These are phyloP conservation scores for Mormyrus proboscirostris DNA, from an alignment of 2,797 vertebrate species.

Conservation along the genomic window DNA sequence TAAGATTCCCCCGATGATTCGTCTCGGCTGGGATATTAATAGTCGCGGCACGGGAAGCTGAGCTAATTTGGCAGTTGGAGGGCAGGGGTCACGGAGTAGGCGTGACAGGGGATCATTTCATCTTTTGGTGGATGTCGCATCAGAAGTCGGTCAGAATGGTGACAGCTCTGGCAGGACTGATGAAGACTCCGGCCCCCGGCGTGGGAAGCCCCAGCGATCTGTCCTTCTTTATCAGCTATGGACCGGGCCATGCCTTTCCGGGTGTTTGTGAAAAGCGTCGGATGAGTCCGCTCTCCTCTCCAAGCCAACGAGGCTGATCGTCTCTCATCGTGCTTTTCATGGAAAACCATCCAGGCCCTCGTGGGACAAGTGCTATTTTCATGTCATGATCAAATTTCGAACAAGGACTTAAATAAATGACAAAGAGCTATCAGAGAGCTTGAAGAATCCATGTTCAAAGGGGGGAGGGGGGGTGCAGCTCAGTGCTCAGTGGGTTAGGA, in stretches of 20 bases:
- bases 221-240: background rate
- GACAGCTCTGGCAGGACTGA: conserved; percentile 16
- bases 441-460: background rate
- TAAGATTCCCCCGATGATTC: background rate
- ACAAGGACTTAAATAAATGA: background rate
- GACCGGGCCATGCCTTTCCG: background rate
- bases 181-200: conserved; percentile 27
- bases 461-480: background rate
- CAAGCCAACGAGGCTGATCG: background rate
- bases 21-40: background rate
- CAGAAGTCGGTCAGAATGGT: conserved; percentile 39
- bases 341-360: background rate
- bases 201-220: background rate
- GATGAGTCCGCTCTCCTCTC: background rate
- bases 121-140: background rate
- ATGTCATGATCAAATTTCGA: background rate
- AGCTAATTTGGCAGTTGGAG: background rate
- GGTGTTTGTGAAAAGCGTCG: background rate
- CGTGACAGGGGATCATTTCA: background rate
- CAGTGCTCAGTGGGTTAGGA: background rate
- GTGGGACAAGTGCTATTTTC: background rate
- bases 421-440: background rate
- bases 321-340: background rate
- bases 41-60: background rate
- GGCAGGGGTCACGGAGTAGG: background rate